Evolutionary conservation across 2,888 invertebrate species (phyloP), one percentile per base, ranked within the genome.

Genomic region (Augochlorella aurata): DNA sequence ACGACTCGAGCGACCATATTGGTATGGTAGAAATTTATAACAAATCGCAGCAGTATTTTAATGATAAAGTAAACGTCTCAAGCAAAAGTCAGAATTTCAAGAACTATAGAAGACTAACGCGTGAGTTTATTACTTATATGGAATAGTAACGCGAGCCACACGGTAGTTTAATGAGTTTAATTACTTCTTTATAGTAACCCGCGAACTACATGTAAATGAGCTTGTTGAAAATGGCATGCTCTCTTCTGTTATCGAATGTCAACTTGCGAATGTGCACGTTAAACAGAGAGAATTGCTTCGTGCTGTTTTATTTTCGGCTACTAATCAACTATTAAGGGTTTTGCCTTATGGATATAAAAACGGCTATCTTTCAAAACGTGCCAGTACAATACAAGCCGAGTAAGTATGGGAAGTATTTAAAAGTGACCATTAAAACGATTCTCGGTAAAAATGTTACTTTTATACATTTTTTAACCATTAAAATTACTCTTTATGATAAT

Each of bases 1-100:
- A 94, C 76, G 80, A 93, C 0, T 94, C 93, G 0, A 96, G 96
- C 4, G 97, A 97, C 91, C 96, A 96, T 92, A 89, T 95, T 18
- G 95, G 96, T 0, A 69, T 96, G 18, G 94, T 95, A 88, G 93
- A 94, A 91, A 90, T 96, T 12, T 95, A 95, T 83, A 93, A 94
- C 14, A 94, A 95, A 75, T 96, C 12, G 16, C 0, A 24, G 16
- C 5, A 24, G 95, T 14, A 1, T 18, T 21, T 0, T 18, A 4
- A 4, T 1, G 1, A 47, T 7, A 3, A 10, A 24, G 10, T 18
- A 0, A 12, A 1, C 1, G 16, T 5, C 0, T 1, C 21, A 16
- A 29, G 24, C 0, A 12, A 0, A 12, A 21, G 0, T 4, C 0
- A 21, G 14, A 12, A 24, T 2, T 58, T 29, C 14, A 38, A 21